Evolutionary conservation across 2,113 vertebrate species (phyloP).

Genomic region (Cyanistes caeruleus): DNA sequence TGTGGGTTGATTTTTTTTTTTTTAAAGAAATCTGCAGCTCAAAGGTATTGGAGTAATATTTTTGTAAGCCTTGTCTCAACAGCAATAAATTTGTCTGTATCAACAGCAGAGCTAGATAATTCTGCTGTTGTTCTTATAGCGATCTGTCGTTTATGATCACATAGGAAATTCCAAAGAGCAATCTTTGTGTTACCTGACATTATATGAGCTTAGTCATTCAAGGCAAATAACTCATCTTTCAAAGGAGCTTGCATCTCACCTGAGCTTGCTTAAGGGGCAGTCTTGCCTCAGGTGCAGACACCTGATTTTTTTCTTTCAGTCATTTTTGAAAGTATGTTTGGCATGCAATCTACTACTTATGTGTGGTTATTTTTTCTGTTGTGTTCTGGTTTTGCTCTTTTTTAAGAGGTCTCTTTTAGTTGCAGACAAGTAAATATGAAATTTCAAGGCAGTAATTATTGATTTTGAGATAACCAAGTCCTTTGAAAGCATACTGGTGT

Average conservation of each 20-base stretch:
- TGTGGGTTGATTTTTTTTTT: background rate
- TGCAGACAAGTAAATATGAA: background rate
- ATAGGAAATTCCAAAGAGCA: constrained; percentile 17
- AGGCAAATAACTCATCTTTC: constrained; percentile 4
- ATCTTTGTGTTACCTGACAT: background rate
- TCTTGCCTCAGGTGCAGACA: background rate
- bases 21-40: background rate
- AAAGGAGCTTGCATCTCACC: background rate
- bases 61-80: constrained; percentile 33
- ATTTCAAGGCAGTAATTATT: background rate
- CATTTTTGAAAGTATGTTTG: background rate
- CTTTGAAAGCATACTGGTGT: background rate
- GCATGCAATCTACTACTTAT: constrained; percentile 15
- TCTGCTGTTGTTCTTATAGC: constrained; percentile 3
- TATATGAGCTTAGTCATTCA: background rate
- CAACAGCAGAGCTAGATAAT: background rate
- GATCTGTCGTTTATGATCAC: constrained; percentile 12
- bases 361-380: background rate
- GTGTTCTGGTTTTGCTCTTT: background rate
- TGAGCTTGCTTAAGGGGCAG: background rate
- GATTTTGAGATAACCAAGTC: background rate
- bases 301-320: background rate
- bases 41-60: constrained; percentile 48
- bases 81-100: constrained; percentile 40
- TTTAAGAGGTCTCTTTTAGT: background rate